Evolutionary conservation across 1,140 invertebrate genomes (phyloP).

Genomic region (Mycetomoellerius zeteki): DNA sequence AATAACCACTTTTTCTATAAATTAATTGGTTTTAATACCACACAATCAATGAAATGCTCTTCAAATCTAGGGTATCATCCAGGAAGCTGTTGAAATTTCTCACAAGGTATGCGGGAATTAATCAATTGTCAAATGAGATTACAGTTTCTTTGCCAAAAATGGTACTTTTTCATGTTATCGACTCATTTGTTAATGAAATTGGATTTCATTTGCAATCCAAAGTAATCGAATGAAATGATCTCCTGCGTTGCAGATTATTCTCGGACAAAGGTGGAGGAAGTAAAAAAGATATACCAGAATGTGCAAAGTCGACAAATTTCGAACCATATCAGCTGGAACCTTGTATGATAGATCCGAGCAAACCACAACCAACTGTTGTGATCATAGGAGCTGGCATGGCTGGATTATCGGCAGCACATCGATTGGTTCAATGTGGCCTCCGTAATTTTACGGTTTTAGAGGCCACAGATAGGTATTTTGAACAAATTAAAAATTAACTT

Average conservation of each 20-base stretch:
- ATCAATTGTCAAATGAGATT: neutral
- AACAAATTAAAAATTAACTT: neutral
- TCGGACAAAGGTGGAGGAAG: conserved; percentile 70
- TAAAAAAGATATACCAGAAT: conserved; percentile 73
- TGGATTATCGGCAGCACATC: conserved; percentile 91
- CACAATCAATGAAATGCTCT: conserved; percentile 81
- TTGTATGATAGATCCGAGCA: conserved; percentile 88
- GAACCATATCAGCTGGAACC: conserved; percentile 82
- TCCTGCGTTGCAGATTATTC: conserved; percentile 71
- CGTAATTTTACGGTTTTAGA: conserved; percentile 91
- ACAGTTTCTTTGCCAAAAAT: neutral
- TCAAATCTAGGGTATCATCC: conserved; percentile 68
- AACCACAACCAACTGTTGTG: conserved; percentile 90
- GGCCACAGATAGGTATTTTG: conserved; percentile 90
- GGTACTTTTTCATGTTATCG: neutral
- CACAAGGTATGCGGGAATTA: conserved; percentile 68
- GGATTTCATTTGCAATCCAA: neutral
- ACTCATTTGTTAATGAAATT: neutral
- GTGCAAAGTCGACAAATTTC: conserved; percentile 72
- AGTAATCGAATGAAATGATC: neutral
- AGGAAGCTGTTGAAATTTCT: conserved; percentile 67
- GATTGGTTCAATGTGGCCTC: conserved; percentile 90
- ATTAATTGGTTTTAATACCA: conserved; percentile 73
- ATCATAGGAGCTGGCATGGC: conserved; percentile 93
- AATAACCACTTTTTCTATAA: conserved; percentile 71